phyloP scores from a whole-genome alignment of 2,797 vertebrate species.

The Chloroceryle inda region DNA sequence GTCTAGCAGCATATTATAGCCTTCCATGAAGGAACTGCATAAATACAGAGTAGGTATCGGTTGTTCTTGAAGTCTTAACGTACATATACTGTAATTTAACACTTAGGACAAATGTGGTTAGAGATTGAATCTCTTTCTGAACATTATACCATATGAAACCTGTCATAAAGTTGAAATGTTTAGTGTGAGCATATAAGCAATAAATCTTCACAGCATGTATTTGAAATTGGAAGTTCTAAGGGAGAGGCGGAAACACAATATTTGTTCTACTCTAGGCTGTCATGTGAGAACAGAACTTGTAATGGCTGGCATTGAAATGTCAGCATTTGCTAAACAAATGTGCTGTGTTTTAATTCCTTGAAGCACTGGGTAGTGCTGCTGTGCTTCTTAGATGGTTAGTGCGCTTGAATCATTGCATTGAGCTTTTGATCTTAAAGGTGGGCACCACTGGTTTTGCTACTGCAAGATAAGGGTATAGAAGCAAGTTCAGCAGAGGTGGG shows the following conservation, averaged over 20 bases:
- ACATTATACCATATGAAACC: not conserved
- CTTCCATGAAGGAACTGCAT: not conserved
- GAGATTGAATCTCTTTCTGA: not conserved
- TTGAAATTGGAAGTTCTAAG: not conserved
- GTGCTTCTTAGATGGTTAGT: not conserved
- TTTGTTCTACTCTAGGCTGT: not conserved
- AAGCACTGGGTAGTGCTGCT: not conserved
- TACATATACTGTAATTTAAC: not conserved
- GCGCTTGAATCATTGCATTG: not conserved
- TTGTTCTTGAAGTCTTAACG: not conserved
- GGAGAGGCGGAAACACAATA: not conserved
- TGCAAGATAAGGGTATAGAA: not conserved
- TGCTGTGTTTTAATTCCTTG: not conserved
- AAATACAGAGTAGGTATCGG: not conserved
- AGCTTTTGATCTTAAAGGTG: not conserved
- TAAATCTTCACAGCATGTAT: not conserved
- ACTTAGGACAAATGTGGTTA: not conserved
- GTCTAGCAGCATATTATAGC: not conserved
- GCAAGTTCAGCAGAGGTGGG: not conserved
- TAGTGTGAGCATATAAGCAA: not conserved
- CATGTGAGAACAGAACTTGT: not conserved
- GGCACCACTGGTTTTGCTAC: not conserved
- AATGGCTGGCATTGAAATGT: not conserved
- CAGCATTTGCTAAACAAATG: conserved; percentile 13
- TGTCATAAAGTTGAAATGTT: not conserved